Conservation (phyloP, 2,888 invertebrate species). For the Dilophus febrilis region DNA sequence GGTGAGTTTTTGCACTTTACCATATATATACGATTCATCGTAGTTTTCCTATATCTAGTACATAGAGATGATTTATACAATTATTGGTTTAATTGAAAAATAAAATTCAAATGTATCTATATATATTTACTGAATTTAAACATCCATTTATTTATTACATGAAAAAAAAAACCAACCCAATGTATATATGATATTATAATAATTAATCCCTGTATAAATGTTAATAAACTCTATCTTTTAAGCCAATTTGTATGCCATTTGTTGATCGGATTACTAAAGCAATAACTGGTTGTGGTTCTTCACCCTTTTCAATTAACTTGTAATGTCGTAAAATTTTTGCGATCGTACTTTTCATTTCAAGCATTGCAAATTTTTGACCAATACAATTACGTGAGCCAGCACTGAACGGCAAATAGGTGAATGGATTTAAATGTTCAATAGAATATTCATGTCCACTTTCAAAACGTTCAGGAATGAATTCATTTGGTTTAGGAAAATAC, state of each 20-base stretch:
- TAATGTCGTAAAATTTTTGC: slow-evolving; percentile 23
- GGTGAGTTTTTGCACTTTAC: too few relatives aligned
- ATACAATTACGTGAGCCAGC: slow-evolving; percentile 29
- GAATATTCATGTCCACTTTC: slow-evolving; percentile 16
- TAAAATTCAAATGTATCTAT: too few relatives aligned
- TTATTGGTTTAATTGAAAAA: too few relatives aligned
- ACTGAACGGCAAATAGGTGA: slow-evolving; percentile 27
- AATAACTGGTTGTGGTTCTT: neutral
- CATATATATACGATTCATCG: too few relatives aligned
- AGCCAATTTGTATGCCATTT: neutral
- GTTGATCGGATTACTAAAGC: neutral
- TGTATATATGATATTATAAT: too few relatives aligned
- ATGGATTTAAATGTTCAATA: slow-evolving; percentile 24
- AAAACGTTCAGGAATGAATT: slow-evolving; percentile 27
- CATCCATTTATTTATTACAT: too few relatives aligned
- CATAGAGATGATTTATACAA: too few relatives aligned
- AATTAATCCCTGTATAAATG: too few relatives aligned
- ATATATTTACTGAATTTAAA: too few relatives aligned
- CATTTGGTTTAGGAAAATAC: slow-evolving; percentile 20
- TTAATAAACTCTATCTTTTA: neutral
- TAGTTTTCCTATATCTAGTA: too few relatives aligned
- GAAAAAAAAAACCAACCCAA: too few relatives aligned
- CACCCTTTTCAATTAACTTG: neutral
- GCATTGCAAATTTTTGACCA: slow-evolving; percentile 26
- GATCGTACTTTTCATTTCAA: slow-evolving; percentile 26